A percentile compares a stretch with the other conserved stretches of the same genome.
Conservation (phyloP, 2,113 vertebrate genomes). For the Grus americana region DNA sequence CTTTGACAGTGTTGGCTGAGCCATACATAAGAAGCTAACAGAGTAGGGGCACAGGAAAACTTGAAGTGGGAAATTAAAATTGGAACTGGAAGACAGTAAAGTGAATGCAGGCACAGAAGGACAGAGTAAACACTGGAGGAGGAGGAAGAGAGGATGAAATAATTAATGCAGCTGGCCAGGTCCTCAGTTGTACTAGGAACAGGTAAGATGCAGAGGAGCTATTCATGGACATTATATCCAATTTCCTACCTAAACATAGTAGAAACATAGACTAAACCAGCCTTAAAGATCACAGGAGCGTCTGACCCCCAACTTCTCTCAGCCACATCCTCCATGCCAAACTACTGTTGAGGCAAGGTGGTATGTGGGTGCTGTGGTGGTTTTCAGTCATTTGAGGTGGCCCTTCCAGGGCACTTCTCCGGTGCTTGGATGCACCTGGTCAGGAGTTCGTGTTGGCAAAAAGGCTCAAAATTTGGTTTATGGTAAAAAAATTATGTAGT, state of each 20-base stretch:
- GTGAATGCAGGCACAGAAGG: neutral
- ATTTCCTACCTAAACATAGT: neutral
- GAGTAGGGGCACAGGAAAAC: neutral
- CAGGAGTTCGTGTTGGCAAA: neutral
- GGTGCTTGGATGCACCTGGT: neutral
- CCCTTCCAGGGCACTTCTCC: neutral
- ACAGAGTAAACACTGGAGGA: neutral
- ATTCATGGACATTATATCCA: neutral
- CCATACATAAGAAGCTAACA: neutral
- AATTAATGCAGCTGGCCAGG: neutral
- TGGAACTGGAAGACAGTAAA: neutral
- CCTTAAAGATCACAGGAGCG: neutral
- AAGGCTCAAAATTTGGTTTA: neutral
- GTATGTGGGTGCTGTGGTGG: fast-evolving
- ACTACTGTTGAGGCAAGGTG: neutral
- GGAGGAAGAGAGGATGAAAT: neutral
- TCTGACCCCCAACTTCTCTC: neutral
- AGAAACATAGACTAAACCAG: neutral
- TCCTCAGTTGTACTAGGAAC: neutral
- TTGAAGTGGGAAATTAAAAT: neutral
- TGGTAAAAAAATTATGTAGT: neutral
- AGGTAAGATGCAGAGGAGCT: neutral
- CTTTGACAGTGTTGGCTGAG: neutral
- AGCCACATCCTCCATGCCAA: neutral
- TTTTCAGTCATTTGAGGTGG: neutral